These are phyloP conservation scores for Barnardius zonarius DNA, from an alignment of 2,113 vertebrate genomes.

Conservation along the genomic window DNA sequence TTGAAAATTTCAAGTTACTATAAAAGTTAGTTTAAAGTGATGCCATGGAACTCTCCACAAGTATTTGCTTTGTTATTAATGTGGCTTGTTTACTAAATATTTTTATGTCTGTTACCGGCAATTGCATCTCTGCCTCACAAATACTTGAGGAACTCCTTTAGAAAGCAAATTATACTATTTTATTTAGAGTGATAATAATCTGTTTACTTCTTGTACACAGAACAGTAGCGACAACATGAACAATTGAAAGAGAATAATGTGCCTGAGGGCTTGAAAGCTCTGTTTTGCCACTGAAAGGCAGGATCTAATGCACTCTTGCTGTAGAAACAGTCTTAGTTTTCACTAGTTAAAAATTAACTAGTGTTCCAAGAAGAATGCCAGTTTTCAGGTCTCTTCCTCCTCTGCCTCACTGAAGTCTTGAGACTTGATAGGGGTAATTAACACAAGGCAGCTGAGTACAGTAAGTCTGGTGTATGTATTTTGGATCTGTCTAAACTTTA, in stretches of 20 bases:
- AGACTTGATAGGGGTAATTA: background rate
- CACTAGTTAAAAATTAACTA: conserved; percentile 28
- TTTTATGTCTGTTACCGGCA: background rate
- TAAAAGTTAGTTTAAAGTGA: background rate
- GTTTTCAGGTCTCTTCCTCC: background rate
- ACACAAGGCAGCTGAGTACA: background rate
- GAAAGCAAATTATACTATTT: background rate
- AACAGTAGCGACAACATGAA: background rate
- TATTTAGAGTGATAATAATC: background rate
- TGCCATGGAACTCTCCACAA: background rate
- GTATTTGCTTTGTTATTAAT: background rate
- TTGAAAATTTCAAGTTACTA: background rate
- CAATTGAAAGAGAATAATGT: background rate
- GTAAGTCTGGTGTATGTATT: background rate
- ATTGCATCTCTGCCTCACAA: background rate
- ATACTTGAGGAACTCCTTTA: background rate
- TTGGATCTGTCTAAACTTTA: background rate
- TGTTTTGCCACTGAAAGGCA: background rate
- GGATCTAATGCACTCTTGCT: background rate
- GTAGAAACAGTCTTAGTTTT: background rate
- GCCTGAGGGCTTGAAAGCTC: background rate
- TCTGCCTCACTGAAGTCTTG: background rate
- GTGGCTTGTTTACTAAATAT: background rate
- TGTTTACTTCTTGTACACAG: background rate
- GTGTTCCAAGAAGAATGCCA: background rate